These are phyloP conservation scores for Caiman crocodilus DNA, from an alignment of 2,797 vertebrate genomes.

Conservation along the genomic window DNA sequence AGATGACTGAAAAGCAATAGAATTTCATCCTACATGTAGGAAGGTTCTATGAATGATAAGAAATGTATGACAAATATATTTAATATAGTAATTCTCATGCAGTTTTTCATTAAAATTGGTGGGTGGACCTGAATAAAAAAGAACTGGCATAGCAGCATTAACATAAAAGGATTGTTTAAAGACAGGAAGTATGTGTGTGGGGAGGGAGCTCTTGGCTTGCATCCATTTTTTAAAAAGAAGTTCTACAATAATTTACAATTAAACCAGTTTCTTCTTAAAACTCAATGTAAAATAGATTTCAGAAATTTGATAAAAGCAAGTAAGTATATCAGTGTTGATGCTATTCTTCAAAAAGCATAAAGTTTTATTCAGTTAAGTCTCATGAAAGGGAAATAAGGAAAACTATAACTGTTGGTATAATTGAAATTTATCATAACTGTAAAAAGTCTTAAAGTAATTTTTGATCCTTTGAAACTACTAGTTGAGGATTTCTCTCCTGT, in stretches of 20 bases:
- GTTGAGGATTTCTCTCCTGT: not conserved
- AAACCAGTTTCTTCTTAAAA: not conserved
- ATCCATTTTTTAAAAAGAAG: not conserved
- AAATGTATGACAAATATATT: not conserved
- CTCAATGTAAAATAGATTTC: not conserved
- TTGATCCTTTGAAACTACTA: not conserved
- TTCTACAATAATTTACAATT: not conserved
- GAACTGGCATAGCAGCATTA: not conserved
- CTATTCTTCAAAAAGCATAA: not conserved
- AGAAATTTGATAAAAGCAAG: not conserved
- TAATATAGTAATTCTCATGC: not conserved
- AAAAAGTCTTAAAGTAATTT: not conserved
- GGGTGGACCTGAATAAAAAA: not conserved
- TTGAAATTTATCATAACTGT: not conserved
- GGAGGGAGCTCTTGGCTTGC: not conserved
- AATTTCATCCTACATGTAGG: not conserved
- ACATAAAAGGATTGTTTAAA: not conserved
- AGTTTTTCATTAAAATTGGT: not conserved
- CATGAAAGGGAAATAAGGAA: not conserved
- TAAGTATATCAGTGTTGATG: not conserved
- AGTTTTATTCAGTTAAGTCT: not conserved
- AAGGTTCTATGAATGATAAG: not conserved
- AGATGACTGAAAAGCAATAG: too few species aligned
- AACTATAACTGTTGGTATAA: not conserved
- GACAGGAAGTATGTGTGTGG: rapidly evolving